Conservation (phyloP, 2,113 vertebrate genomes). For the Pseudonaja textilis region DNA sequence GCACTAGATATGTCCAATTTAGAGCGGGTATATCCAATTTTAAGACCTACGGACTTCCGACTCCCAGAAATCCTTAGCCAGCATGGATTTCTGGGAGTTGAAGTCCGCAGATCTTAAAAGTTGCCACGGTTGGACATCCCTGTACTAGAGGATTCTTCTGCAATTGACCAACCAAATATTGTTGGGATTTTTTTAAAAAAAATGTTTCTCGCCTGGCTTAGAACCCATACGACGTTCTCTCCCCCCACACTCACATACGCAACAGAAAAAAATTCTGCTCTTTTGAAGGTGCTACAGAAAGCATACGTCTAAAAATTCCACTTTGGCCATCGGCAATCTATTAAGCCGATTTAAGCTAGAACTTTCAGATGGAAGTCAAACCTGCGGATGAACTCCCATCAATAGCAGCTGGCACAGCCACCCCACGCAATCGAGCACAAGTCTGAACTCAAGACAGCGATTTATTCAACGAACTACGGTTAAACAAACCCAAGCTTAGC, state of each 20-base stretch:
- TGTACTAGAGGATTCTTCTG: background rate
- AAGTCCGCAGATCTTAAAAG: background rate
- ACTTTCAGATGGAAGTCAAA: background rate
- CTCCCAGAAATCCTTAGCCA: background rate
- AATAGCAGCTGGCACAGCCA: background rate
- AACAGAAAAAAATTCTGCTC: background rate
- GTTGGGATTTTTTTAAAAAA: background rate
- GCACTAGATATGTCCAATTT: too few relatives aligned
- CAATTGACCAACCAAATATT: background rate
- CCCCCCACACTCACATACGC: background rate
- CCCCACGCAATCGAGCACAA: background rate
- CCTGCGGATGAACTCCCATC: background rate
- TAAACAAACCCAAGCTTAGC: background rate
- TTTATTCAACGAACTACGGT: background rate
- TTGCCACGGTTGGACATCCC: background rate
- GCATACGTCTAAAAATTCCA: background rate
- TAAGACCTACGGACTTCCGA: background rate
- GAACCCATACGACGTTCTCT: background rate
- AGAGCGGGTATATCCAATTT: background rate
- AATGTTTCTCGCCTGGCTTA: background rate
- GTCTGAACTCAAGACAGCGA: background rate
- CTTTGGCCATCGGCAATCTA: background rate
- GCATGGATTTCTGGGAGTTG: background rate
- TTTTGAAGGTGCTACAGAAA: background rate
- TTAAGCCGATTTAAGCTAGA: background rate